Base-by-base conservation (phyloP, 2,888 invertebrate genomes). In the Sarcophaga carnaria region DNA sequence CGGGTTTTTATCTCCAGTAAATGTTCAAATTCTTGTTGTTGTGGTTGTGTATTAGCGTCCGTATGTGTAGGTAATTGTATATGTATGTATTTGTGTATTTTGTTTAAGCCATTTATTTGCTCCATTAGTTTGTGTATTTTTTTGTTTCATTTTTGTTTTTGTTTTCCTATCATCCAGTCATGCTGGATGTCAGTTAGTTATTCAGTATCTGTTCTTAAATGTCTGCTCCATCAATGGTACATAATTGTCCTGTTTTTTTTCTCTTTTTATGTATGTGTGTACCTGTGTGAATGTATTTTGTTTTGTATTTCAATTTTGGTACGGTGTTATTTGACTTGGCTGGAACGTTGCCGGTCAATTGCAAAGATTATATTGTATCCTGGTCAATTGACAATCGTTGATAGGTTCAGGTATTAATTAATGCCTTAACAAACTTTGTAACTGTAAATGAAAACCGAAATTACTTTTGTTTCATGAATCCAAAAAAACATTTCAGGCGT, bases 61-160 rank as follows among this genome's bases (percentile, higher is more conserved):
- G 49, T 4, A 27, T 27, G 27, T 27, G 4, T 27, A 49, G 10
- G 14, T 14, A 49, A 49, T 10, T 49, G 49, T 12, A 47, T 85
- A 17, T 79, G 83, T 83, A 59, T 79, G 83, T 83, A 64, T 22
- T 64, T 79, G 63, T 79, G 63, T 54, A 45, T 80, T 78, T 83
- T 76, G 70, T 70, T 49, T 37, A 49, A 66, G 75, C 72, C 86
- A 86, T 87, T 87, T 87, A 81, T 79, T 81, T 87, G 78, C 62
- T 62, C 81, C 80, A 86, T 80, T 86, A 86, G 54, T 66, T 79
- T 71, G 75, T 77, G n/a, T 79, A 27, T 67, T 45, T 37, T 69
- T 27, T 54, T n/a, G 14, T 49, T 49, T 67, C 60, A 1, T 10
- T 20, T 22, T 22, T 22, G 22, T 27, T 70, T 25, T 25, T 25